Evolutionary conservation across 2,888 invertebrate genomes (phyloP), one percentile per base, ranked within the genome.

Genomic region (Drosophila borealis): DNA sequence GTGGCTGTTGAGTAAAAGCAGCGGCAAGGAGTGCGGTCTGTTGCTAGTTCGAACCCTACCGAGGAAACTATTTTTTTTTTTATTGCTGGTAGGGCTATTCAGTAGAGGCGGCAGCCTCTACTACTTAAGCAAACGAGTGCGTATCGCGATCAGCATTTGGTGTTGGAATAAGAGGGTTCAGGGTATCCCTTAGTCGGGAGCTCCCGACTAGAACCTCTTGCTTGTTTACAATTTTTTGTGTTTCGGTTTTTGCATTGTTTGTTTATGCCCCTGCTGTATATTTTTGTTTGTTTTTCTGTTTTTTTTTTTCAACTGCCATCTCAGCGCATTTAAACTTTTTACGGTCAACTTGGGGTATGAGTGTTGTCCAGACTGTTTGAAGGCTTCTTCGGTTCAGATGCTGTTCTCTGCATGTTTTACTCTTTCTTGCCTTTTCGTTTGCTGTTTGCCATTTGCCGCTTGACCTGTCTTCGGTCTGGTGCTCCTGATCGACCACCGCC

Each of bases 261-360:
- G 62, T 55, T 74, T 74, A 62, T 59, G 62, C 37, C 11, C 14
- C 8, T 63, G 39, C 48, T 56, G 51, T n/a, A 78, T 34, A 60
- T 62, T 51, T 62, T 56, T 34, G 51, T 53, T 29, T 29, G 29
- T 37, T 49, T 50, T 41, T 19, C 25, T 46, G 34, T 14, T 2
- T 8, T 29, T 29, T 21, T 45, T 54, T 45, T 64, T 25, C 46
- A 34, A 34, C 49, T 66, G 66, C 66, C 59, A 62, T 59, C 70
- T 60, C 64, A 70, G 64, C 59, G 45, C 60, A 68, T 68, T 70
- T 78, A 50, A 79, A 79, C 70, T 78, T 78, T 78, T 64, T 79
- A 70, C 70, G 70, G 75, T 70, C 77, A 68, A 74, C 79, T 74
- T 46, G 74, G 68, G 63, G 61, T 78, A 60, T 73, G 50, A 64